These are phyloP conservation scores for Paedocypris sp. DNA, from an alignment of 2,113 vertebrate species.

Conservation along the genomic window DNA sequence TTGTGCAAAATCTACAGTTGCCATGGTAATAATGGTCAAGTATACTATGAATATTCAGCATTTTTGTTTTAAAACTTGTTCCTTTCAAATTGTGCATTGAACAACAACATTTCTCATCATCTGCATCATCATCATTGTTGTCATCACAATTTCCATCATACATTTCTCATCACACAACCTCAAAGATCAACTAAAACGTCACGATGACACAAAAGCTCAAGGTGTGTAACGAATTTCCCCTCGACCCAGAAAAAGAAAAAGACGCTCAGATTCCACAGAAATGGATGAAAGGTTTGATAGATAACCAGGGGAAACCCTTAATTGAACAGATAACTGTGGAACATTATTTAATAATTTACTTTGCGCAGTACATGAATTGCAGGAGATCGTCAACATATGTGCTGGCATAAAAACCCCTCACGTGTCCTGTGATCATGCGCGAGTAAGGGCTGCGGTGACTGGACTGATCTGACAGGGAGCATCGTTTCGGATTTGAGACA, in stretches of 20 bases:
- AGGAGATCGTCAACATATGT: background rate
- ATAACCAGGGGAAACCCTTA: too few species aligned
- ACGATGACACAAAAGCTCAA: too few species aligned
- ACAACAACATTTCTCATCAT: background rate
- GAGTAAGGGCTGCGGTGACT: background rate
- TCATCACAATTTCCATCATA: too few species aligned
- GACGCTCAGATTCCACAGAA: too few species aligned
- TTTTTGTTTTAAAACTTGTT: too few species aligned
- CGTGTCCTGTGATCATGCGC: constrained; percentile 8
- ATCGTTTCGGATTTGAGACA: constrained; percentile 7
- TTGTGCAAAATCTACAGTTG: constrained; percentile 10
- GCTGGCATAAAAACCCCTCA: background rate
- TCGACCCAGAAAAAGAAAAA: too few species aligned
- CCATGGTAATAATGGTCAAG: background rate
- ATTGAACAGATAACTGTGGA: background rate
- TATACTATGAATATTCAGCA: background rate
- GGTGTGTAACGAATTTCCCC: too few species aligned
- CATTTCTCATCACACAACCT: too few species aligned
- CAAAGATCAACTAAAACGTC: too few species aligned
- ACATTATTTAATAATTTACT: background rate
- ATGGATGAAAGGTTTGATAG: too few species aligned
- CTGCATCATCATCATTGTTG: too few species aligned
- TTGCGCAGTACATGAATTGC: background rate
- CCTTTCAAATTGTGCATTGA: too few species aligned
- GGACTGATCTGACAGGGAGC: background rate